phyloP scores from a whole-genome alignment of 2,113 vertebrate species.

The Eleginops maclovinus region DNA sequence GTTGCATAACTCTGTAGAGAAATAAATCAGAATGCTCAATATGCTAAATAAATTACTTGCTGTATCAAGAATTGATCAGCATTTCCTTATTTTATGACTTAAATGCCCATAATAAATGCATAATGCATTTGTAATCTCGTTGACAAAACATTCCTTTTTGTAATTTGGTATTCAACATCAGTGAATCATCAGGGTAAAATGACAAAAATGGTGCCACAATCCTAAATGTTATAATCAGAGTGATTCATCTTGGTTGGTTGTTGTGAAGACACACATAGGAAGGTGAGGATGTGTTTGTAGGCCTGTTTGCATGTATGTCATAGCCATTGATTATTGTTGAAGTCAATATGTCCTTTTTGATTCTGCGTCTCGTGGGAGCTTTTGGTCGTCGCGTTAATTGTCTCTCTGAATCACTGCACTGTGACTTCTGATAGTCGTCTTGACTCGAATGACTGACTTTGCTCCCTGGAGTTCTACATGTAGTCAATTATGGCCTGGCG shows the following conservation, averaged over 20 bases:
- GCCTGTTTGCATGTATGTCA: constrained; percentile 9
- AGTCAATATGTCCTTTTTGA: constrained; percentile 57
- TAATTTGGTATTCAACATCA: constrained; percentile 30
- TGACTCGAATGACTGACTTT: constrained; percentile 65
- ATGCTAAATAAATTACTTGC: background rate
- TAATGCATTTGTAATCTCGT: constrained; percentile 20
- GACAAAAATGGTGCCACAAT: background rate
- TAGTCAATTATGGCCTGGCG: constrained; percentile 52
- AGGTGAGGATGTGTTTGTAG: background rate
- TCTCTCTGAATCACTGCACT: constrained; percentile 68
- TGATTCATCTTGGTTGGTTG: background rate
- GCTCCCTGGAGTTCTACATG: constrained; percentile 49
- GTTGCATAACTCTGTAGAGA: too few relatives aligned
- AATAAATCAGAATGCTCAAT: background rate
- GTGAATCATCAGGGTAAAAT: constrained; percentile 37
- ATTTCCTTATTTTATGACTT: constrained; percentile 16
- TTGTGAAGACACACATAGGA: background rate
- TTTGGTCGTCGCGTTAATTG: constrained; percentile 75
- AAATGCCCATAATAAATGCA: background rate
- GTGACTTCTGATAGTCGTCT: constrained; percentile 69
- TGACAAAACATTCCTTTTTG: background rate
- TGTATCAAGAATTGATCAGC: background rate
- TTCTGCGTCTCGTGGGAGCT: constrained; percentile 42
- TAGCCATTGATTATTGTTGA: constrained; percentile 63
- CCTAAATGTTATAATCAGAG: background rate